These are phyloP conservation scores for Crenichthys baileyi DNA, from an alignment of 2,797 vertebrate genomes.

Conservation along the genomic window DNA sequence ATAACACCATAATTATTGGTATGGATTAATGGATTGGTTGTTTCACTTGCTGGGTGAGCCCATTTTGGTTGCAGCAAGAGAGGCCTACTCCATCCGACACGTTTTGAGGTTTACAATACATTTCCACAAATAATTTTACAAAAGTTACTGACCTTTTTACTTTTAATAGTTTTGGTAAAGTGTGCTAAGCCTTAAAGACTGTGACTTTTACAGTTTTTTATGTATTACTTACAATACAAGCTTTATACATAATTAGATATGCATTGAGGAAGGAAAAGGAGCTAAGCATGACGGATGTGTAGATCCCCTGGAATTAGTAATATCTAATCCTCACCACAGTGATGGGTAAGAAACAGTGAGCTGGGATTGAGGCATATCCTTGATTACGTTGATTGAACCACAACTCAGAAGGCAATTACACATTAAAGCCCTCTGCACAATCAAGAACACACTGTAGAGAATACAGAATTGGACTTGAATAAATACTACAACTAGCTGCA, in stretches of 20 bases:
- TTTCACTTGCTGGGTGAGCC: not conserved
- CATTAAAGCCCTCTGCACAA: not conserved
- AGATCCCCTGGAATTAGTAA: constrained; percentile 8
- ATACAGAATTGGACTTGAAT: not conserved
- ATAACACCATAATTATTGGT: not conserved
- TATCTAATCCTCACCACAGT: constrained; percentile 9
- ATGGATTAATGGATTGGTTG: not conserved
- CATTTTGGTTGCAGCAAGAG: not conserved
- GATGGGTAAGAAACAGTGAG: not conserved
- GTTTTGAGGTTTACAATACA: not conserved
- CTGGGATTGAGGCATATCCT: not conserved
- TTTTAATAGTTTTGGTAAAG: not conserved
- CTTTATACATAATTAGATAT: constrained; percentile 1
- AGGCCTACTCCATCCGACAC: not conserved
- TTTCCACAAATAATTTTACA: not conserved
- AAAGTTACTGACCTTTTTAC: not conserved
- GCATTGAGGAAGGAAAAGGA: not conserved
- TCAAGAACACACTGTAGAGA: not conserved
- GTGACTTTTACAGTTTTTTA: constrained; percentile 5
- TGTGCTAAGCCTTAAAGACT: constrained; percentile 1
- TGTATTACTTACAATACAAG: not conserved
- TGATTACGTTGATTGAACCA: constrained; percentile 2
- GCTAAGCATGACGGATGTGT: constrained; percentile 2
- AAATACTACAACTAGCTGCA: not conserved
- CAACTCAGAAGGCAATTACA: constrained; percentile 1